phyloP scores from a whole-genome alignment of 2,888 invertebrate genomes.

The Candidula unifasciata region DNA sequence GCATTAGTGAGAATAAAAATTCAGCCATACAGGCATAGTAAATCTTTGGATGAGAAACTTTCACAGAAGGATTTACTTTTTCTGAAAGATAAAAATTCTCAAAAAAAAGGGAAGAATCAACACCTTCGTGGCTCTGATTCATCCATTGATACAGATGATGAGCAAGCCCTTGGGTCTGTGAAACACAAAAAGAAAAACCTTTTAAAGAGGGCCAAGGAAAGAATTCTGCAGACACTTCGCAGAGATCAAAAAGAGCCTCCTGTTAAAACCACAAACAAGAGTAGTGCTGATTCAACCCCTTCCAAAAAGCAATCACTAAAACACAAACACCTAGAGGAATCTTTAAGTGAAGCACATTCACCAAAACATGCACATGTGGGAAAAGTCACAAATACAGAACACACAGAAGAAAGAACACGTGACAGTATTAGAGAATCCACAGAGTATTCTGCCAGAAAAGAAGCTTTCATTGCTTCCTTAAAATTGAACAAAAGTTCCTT shows the following conservation, averaged over 20 bases:
- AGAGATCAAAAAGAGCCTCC: slow-evolving; percentile 53
- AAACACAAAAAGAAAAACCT: slow-evolving; percentile 66
- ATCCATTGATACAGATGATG: slow-evolving; percentile 53
- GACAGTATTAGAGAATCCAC: not conserved
- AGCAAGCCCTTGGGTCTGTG: slow-evolving; percentile 32
- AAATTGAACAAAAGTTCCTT: not conserved
- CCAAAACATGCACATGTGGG: not conserved
- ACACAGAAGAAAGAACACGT: slow-evolving; percentile 12
- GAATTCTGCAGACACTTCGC: slow-evolving; percentile 59
- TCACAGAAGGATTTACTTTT: slow-evolving; percentile 11
- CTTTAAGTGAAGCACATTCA: not conserved
- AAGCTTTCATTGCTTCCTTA: not conserved
- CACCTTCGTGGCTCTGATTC: slow-evolving; percentile 35
- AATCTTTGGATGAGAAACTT: slow-evolving; percentile 7
- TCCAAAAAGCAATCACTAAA: slow-evolving; percentile 33
- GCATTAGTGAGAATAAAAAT: slow-evolving; percentile 32
- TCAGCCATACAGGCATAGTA: slow-evolving; percentile 18
- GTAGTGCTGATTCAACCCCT: slow-evolving; percentile 28
- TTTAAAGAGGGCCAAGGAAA: slow-evolving; percentile 64
- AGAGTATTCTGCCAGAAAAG: not conserved
- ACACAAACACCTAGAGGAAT: not conserved
- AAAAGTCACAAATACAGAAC: not conserved
- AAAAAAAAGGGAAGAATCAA: not conserved
- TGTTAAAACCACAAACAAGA: slow-evolving; percentile 39
- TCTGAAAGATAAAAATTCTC: not conserved